Conservation (phyloP, 2,797 vertebrate genomes). For the Dryobates pubescens region DNA sequence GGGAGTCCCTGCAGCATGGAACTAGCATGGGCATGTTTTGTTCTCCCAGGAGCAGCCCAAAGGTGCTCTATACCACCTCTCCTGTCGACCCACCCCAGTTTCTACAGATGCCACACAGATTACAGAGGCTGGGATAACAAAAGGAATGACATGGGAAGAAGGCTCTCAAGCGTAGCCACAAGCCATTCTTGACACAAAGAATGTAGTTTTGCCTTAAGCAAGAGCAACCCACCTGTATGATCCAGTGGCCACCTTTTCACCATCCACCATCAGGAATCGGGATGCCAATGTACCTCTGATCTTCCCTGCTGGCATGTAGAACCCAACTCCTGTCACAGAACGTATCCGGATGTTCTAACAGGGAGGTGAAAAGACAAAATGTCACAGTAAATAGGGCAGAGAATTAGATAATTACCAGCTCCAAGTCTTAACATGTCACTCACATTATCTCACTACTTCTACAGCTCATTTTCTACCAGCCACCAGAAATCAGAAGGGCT, state of each 20-base stretch:
- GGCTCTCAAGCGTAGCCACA: background rate
- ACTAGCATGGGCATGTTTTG: background rate
- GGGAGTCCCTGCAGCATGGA: background rate
- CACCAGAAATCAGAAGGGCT: constrained; percentile 5
- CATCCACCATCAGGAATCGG: constrained; percentile 94
- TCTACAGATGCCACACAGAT: background rate
- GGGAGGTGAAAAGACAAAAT: constrained; percentile 48
- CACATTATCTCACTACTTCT: constrained; percentile 13
- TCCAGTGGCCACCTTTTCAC: constrained; percentile 92
- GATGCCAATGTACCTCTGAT: constrained; percentile 85
- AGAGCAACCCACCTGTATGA: constrained; percentile 87
- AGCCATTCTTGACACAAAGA: background rate
- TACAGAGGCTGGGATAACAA: background rate
- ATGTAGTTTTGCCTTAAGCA: background rate
- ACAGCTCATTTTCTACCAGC: constrained; percentile 14
- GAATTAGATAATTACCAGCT: constrained; percentile 28
- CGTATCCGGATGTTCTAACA: constrained; percentile 88
- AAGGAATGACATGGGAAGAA: background rate
- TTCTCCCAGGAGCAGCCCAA: background rate
- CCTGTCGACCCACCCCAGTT: background rate
- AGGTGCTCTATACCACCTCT: background rate
- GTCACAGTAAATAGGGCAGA: constrained; percentile 30
- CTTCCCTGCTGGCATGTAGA: constrained; percentile 85
- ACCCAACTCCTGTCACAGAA: constrained; percentile 85
- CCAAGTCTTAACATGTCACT: constrained; percentile 24